A percentile compares a stretch with the other conserved stretches of the same genome.
Conservation (phyloP, 1,140 invertebrate genomes). For the Ceratina japonica region DNA sequence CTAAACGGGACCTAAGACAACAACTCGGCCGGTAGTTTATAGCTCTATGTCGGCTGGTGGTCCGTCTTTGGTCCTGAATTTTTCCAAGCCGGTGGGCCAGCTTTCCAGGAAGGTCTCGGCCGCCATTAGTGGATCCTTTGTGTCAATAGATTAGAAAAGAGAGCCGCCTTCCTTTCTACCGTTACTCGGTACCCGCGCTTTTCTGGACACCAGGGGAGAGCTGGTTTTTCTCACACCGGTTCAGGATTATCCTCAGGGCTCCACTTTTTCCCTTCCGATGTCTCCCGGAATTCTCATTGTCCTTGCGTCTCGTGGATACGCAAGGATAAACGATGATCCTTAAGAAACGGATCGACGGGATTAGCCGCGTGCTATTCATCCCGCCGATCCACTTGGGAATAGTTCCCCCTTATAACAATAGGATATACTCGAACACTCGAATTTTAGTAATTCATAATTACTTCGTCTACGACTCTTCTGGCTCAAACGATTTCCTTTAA, state of each 20-base stretch:
- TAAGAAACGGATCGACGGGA: conserved; percentile 25
- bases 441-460: not conserved
- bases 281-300: conserved; percentile 14
- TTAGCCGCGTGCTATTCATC: conserved; percentile 9
- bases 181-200: too few species aligned
- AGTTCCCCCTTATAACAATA: too few species aligned
- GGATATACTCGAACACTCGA: not conserved
- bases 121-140: conserved; percentile 43
- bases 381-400: too few species aligned
- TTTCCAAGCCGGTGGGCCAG: not conserved
- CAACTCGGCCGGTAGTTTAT: conserved; percentile 56
- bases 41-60: not conserved
- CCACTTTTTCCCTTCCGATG: conserved; percentile 6
- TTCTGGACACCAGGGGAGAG: too few species aligned
- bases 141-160: conserved; percentile 55
- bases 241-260: conserved; percentile 27
- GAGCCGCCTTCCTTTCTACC: not conserved
- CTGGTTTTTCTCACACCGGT: conserved; percentile 14
- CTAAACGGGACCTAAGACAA: conserved; percentile 50
- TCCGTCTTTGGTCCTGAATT: not conserved
- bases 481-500: too few species aligned
- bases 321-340: conserved; percentile 26
- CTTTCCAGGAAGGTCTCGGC: conserved; percentile 25
- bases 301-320: not conserved
- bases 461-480: too few species aligned